These are phyloP conservation scores for Pampusana beccarii DNA, from an alignment of 2,113 vertebrate genomes.

Conservation along the genomic window DNA sequence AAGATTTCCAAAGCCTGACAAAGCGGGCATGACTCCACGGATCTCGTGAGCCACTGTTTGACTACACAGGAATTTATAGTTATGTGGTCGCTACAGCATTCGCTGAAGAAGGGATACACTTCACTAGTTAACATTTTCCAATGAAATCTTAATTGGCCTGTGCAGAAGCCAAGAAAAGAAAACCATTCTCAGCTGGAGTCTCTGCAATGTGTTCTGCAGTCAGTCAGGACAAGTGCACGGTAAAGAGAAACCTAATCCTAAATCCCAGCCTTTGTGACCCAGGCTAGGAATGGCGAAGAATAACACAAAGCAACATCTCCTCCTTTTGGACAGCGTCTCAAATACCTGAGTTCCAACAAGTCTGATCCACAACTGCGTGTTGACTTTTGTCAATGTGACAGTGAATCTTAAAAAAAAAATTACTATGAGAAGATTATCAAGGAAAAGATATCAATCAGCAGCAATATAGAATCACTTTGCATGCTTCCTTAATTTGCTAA, in stretches of 20 bases:
- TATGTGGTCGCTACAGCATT: not conserved
- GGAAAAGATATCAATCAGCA: not conserved
- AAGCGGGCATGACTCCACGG: not conserved
- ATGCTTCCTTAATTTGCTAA: not conserved
- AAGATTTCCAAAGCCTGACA: not conserved
- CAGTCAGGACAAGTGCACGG: not conserved
- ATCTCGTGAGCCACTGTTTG: slow-evolving; percentile 30
- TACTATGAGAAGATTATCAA: not conserved
- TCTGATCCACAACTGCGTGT: not conserved
- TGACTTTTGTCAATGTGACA: not conserved
- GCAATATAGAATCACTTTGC: not conserved
- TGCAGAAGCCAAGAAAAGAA: not conserved
- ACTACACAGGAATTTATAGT: not conserved
- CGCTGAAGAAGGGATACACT: not conserved
- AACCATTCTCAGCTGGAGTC: not conserved
- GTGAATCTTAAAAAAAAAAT: not conserved
- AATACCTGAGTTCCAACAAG: not conserved
- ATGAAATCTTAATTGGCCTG: not conserved
- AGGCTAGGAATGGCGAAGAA: not conserved
- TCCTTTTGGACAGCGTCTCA: not conserved
- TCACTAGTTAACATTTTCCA: not conserved
- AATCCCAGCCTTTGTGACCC: not conserved
- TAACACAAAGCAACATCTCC: not conserved
- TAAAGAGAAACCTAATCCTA: not conserved
- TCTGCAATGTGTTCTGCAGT: not conserved